A percentile compares a stretch with the other conserved stretches of the same genome.
phyloP scores from a whole-genome alignment of 2,888 invertebrate species.

The Blera fallax region DNA sequence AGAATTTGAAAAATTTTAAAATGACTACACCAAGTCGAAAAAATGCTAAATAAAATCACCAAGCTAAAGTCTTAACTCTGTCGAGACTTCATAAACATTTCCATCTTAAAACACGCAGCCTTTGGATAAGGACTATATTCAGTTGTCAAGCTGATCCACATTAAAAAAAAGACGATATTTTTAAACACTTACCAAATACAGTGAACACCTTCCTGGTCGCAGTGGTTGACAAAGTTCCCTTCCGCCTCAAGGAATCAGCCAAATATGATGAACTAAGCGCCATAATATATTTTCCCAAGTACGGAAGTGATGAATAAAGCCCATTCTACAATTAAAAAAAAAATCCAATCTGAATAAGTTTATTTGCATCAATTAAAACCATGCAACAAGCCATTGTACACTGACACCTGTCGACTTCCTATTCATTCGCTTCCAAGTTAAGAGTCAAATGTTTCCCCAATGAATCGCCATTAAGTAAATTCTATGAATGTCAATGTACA shows the following conservation, averaged over 20 bases:
- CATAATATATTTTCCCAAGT: constrained; percentile 92
- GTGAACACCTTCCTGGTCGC: constrained; percentile 88
- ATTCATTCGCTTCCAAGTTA: constrained; percentile 6
- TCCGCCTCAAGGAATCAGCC: constrained; percentile 87
- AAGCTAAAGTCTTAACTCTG: too few species aligned
- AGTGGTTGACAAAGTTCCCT: constrained; percentile 88
- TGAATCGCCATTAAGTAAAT: constrained; percentile 32
- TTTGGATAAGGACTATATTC: too few species aligned
- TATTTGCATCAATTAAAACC: not conserved
- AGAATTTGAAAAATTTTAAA: too few species aligned
- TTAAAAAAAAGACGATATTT: not conserved
- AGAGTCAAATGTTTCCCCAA: constrained; percentile 49
- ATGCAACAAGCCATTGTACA: not conserved
- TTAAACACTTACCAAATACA: constrained; percentile 83
- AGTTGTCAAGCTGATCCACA: too few species aligned
- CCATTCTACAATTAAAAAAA: constrained; percentile 86
- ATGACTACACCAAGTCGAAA: too few species aligned
- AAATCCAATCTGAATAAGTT: not conserved
- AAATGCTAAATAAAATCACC: too few species aligned
- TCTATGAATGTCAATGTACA: constrained; percentile 1
- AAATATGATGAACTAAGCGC: constrained; percentile 88
- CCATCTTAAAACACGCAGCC: too few species aligned
- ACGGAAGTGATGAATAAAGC: constrained; percentile 91
- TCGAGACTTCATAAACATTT: too few species aligned
- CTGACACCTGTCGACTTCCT: constrained; percentile 17